A percentile compares a stretch with the other conserved stretches of the same genome.
Evolutionary conservation across 2,113 vertebrate genomes (phyloP).

Genomic region (Okapia johnstoni): DNA sequence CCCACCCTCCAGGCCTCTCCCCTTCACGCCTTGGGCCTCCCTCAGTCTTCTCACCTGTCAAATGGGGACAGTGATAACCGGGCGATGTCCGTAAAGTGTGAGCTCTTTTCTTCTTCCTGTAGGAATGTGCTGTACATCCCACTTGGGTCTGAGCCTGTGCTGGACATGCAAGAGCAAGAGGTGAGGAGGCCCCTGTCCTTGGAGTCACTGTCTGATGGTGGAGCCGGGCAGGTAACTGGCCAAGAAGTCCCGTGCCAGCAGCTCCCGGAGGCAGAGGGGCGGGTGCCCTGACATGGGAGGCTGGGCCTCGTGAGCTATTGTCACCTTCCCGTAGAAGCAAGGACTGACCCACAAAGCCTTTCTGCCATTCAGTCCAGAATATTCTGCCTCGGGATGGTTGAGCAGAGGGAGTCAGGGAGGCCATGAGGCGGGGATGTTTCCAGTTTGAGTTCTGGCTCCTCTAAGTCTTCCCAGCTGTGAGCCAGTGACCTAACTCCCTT

Average conservation of each 20-base stretch:
- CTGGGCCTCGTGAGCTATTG: accelerated
- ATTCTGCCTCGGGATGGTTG: accelerated
- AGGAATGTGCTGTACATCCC: neutral
- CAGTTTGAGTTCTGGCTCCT: neutral
- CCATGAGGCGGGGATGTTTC: accelerated
- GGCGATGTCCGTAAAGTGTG: accelerated
- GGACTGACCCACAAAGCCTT: accelerated
- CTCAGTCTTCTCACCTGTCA: neutral
- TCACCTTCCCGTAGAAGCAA: accelerated
- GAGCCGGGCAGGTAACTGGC: accelerated
- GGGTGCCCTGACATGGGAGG: neutral
- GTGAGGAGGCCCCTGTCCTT: accelerated
- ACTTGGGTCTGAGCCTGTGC: neutral
- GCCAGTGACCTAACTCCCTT: accelerated
- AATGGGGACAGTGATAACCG: accelerated
- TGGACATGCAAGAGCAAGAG: neutral
- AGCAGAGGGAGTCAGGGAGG: neutral
- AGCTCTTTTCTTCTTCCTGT: neutral
- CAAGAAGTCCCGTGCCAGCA: accelerated
- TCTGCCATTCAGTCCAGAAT: neutral
- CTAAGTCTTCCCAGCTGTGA: accelerated
- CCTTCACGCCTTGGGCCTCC: neutral
- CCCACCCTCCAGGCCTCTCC: neutral
- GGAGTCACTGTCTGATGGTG: accelerated
- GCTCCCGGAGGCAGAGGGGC: neutral